These are phyloP conservation scores for Sphecodes monilicornis DNA, from an alignment of 2,888 invertebrate species.

Conservation along the genomic window DNA sequence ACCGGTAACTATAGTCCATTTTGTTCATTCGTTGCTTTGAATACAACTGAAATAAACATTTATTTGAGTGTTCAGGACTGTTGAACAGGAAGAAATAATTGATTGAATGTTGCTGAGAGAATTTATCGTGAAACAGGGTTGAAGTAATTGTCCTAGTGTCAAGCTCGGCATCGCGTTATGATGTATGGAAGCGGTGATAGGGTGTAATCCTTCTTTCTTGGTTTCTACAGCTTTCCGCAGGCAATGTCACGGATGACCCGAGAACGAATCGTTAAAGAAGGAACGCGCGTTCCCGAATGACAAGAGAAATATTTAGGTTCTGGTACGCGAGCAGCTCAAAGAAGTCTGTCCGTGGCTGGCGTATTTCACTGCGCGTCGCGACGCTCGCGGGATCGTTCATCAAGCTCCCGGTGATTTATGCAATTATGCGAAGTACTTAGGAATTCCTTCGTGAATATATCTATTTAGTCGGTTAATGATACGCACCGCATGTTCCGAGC, in stretches of 20 bases:
- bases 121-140: background rate
- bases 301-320: constrained; percentile 29
- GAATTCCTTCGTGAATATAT: constrained; percentile 40
- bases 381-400: constrained; percentile 45
- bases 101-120: background rate
- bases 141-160: background rate
- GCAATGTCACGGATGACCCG: background rate
- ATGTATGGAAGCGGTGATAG: background rate
- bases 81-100: background rate
- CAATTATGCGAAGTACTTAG: constrained; percentile 39
- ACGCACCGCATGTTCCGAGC: background rate
- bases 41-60: background rate
- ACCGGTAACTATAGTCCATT: background rate
- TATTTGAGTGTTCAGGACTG: background rate
- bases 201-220: background rate
- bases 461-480: constrained; percentile 38
- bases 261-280: background rate
- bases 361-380: constrained; percentile 45
- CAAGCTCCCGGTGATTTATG: constrained; percentile 52
- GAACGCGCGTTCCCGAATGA: background rate
- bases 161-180: background rate
- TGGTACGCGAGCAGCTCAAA: constrained; percentile 24
- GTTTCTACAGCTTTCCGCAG: background rate
- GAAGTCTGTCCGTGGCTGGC: constrained; percentile 39
- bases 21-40: background rate